These are phyloP conservation scores for Oeneis ivallda DNA, from an alignment of 2,888 invertebrate genomes.

Conservation along the genomic window DNA sequence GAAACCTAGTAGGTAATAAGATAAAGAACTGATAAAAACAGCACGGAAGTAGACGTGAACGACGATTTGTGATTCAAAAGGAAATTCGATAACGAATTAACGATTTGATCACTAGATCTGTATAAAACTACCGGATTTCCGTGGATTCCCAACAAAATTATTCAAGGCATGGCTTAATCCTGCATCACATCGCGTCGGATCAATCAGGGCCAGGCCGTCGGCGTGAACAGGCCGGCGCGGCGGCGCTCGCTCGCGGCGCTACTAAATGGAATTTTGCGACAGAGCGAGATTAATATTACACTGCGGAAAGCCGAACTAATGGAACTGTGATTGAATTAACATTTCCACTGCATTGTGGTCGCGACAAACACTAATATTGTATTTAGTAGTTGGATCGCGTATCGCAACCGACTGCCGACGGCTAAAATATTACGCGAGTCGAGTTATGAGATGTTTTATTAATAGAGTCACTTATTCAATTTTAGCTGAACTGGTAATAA, in stretches of 20 bases:
- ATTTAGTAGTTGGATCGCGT: conserved; percentile 18
- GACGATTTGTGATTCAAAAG: neutral
- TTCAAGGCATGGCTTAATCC: conserved; percentile 38
- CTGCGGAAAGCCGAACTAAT: conserved; percentile 55
- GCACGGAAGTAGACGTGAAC: too few species aligned
- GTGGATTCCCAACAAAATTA: conserved; percentile 35
- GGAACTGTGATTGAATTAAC: conserved; percentile 60
- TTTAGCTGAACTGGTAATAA: conserved; percentile 3
- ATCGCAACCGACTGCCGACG: conserved; percentile 1
- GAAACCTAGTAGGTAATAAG: too few species aligned
- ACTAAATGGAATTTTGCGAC: conserved; percentile 67
- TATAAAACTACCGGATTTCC: conserved; percentile 30
- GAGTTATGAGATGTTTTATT: conserved; percentile 4
- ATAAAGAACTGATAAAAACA: too few species aligned
- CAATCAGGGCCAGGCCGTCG: conserved; percentile 58
- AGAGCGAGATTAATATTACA: conserved; percentile 63
- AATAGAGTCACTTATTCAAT: conserved; percentile 6
- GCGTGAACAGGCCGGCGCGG: conserved; percentile 50
- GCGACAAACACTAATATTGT: conserved; percentile 21
- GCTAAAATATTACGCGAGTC: conserved; percentile 1
- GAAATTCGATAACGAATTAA: neutral
- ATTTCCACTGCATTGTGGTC: conserved; percentile 45
- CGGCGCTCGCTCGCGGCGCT: conserved; percentile 54
- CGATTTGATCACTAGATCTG: conserved; percentile 7
- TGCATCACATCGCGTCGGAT: conserved; percentile 46